These are phyloP conservation scores for Ypsolopha scabrella DNA, from an alignment of 2,888 invertebrate species.

Conservation along the genomic window DNA sequence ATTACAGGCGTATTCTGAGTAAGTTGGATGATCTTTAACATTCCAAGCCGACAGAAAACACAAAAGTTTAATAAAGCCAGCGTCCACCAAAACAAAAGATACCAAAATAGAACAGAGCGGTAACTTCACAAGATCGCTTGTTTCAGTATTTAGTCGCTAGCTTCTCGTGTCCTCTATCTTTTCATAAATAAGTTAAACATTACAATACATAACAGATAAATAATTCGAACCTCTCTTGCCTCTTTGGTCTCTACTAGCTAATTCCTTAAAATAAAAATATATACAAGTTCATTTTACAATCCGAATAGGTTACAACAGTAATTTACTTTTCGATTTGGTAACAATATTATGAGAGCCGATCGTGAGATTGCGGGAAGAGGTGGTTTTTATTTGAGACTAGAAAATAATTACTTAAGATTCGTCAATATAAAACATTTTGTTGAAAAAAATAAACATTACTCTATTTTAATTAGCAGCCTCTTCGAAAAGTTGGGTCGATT, in stretches of 20 bases:
- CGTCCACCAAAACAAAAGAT: too few relatives aligned
- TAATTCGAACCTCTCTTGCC: slow-evolving; percentile 51
- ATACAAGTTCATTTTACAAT: slow-evolving; percentile 17
- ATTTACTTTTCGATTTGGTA: background rate
- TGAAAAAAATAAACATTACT: too few relatives aligned
- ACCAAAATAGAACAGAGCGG: too few relatives aligned
- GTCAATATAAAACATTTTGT: too few relatives aligned
- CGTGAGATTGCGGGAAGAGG: too few relatives aligned
- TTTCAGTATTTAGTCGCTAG: too few relatives aligned
- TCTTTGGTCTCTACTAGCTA: slow-evolving; percentile 71
- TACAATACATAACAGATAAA: slow-evolving; percentile 62
- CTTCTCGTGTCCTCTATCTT: background rate
- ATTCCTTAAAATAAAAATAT: slow-evolving; percentile 22
- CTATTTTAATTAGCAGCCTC: too few relatives aligned
- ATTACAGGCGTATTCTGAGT: slow-evolving; percentile 39
- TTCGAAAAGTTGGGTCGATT: background rate
- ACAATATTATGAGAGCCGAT: background rate
- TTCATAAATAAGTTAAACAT: slow-evolving; percentile 61
- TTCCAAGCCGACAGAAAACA: slow-evolving; percentile 7
- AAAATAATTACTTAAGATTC: too few relatives aligned
- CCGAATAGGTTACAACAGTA: background rate
- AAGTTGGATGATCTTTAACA: slow-evolving; percentile 41
- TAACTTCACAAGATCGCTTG: too few relatives aligned
- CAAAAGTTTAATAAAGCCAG: background rate
- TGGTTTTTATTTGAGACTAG: too few relatives aligned